These are phyloP conservation scores for Bolborhynchus lineola DNA, from an alignment of 2,113 vertebrate species.

Conservation along the genomic window DNA sequence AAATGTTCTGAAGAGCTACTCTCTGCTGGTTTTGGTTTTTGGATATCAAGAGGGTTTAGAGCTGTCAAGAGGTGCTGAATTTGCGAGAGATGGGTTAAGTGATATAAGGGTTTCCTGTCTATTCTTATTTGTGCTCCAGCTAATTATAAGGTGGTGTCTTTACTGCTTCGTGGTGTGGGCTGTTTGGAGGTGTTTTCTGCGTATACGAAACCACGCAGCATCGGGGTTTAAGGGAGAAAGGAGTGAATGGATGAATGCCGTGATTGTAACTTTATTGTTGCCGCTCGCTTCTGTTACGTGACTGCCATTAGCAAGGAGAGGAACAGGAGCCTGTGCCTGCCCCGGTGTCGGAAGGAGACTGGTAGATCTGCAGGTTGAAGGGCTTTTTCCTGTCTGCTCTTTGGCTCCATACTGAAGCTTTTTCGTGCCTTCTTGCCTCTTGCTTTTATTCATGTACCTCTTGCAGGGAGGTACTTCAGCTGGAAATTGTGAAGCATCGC, in stretches of 20 bases:
- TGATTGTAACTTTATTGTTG: background rate
- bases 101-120: background rate
- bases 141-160: background rate
- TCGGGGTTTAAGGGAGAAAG: background rate
- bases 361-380: background rate
- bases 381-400: background rate
- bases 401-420: background rate
- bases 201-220: background rate
- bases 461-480: background rate
- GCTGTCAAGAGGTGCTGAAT: background rate
- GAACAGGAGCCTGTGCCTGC: background rate
- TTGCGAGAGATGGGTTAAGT: background rate
- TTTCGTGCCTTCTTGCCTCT: background rate
- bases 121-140: accelerated
- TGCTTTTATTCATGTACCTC: background rate
- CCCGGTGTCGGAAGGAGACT: background rate
- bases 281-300: background rate
- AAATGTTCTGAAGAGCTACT: background rate
- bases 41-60: background rate
- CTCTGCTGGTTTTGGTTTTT: background rate
- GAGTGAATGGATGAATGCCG: background rate
- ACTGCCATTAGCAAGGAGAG: background rate
- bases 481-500: background rate
- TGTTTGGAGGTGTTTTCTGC: background rate
- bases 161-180: background rate